Base-by-base conservation (phyloP, 2,797 vertebrate genomes). In the Oryzias dopingdopingensis region DNA sequence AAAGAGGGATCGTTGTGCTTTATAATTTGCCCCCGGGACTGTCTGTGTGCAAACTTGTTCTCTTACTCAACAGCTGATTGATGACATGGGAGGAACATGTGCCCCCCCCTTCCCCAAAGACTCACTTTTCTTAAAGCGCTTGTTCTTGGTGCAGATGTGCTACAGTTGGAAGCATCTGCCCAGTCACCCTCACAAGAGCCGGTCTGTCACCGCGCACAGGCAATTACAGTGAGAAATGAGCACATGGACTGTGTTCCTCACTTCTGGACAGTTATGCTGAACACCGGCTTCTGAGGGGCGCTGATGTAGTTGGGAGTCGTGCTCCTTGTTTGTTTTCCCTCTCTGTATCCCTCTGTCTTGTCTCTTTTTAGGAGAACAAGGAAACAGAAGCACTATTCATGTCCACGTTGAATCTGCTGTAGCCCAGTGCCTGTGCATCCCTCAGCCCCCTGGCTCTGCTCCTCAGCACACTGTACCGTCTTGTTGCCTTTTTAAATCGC, bases 351-450 rank as follows among this genome's bases (percentile, higher is more conserved):
- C 44, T 70, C 62, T 59, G 57, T 83, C 67, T 76, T 56, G 50
- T 71, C 65, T 80, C 32, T 59, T 59, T 57, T 69, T 58, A 62
- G 67, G 48, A 74, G 66, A 83, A 82, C 79, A 85, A 71, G 74
- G 41, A 79, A 60, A 93, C 90, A 92, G 87, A 89, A 84, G 72
- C 72, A 64, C 88, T 49, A 88, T 92, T 91, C 85, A 91, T 84
- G 76, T 68, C 82, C 61, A 72, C 51, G 77, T 80, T 73, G 76
- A 74, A 67, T 79, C 79, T 80, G 82, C 76, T 83, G 72, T 67
- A 53, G 59, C 62, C 60, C 66, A 79, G 71, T 83, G 80, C 52
- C 72, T 83, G 73, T 62, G 86, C 85, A 52, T 88, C 82, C 80
- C 65, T 78, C 85, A 26, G 88, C 81, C 63, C 85, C 85, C 87